Evolutionary conservation across 2,888 invertebrate species (phyloP), one percentile per base, ranked within the genome.

Genomic region (Ptychoptera contaminata): DNA sequence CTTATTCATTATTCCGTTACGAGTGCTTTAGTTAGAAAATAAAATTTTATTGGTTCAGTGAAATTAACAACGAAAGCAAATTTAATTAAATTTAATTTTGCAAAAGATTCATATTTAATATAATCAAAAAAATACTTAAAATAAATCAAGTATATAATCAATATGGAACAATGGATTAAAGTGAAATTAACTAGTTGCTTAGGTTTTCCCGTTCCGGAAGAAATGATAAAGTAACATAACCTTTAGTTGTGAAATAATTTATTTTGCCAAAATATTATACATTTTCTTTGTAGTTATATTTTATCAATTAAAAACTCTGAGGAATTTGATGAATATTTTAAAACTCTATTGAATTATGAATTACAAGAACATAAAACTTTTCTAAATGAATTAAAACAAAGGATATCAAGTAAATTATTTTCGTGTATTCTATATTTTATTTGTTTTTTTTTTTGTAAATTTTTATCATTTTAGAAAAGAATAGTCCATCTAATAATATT

Each of bases 301-400:
- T 57, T 76, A 47, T 70, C 76, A 12, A 82, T 91, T 52, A 73
- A 80, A 54, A 75, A 74, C 55, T 75, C 76, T 45, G 67, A 69
- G 47, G 86, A 85, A 55, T 68, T 86, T 40, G 79, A 82, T 53
- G 82, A 84, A 47, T 87, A 86, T 55, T 77, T 88, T 63, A 73
- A 72, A 53, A 80, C 79, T 41, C 67, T 91, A 40, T 58, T 91
- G 1, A 78, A 85, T 60, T 73, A 72, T 49, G 73, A 71, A 43
- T 76, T 77, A 53, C 65, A 73, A 5, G 72, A 76, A 46, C 84
- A 86, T 57, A 71, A 73, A 46, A 66, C 70, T 40, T 84, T 87
- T 57, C 69, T 80, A 40, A 55, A 66, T 7, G 77, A 82, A 50
- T 63, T 82, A 16, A 63, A 69, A 12, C 71, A 71, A 46, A 68